These are phyloP conservation scores for Atrichornis clamosus DNA, from an alignment of 2,113 vertebrate species.

Conservation along the genomic window DNA sequence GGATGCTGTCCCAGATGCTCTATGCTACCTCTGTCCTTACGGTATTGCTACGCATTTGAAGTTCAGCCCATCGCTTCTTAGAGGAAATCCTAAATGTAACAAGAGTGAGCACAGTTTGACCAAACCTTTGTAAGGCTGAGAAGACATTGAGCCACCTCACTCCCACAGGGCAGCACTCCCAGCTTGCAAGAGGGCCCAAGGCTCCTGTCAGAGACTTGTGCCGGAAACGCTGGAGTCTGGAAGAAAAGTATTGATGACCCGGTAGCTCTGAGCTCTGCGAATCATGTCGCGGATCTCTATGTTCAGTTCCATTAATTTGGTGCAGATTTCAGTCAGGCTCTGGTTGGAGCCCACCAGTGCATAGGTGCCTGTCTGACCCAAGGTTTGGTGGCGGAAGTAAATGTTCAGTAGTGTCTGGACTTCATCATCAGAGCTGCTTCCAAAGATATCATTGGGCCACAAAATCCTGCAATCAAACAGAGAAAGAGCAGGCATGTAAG, in stretches of 20 bases:
- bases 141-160: slow-evolving; percentile 73
- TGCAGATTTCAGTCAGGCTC: slow-evolving; percentile 90
- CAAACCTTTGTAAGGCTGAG: slow-evolving; percentile 85
- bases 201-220: slow-evolving; percentile 91
- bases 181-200: slow-evolving; percentile 68
- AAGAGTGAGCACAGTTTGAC: slow-evolving; percentile 80
- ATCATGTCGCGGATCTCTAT: slow-evolving; percentile 94
- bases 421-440: slow-evolving; percentile 89
- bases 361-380: slow-evolving; percentile 93
- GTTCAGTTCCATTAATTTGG: slow-evolving; percentile 91
- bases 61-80: slow-evolving; percentile 75
- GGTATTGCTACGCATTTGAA: slow-evolving; percentile 83
- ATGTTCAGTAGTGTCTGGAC: slow-evolving; percentile 94
- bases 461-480: slow-evolving; percentile 76
- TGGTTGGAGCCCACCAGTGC: slow-evolving; percentile 94
- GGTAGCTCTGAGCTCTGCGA: slow-evolving; percentile 85
- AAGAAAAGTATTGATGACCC: slow-evolving; percentile 86
- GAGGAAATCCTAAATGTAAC: slow-evolving; percentile 79
- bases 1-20: slow-evolving; percentile 51
- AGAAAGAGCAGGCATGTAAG: background rate
- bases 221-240: slow-evolving; percentile 88
- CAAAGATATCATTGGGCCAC: slow-evolving; percentile 96
- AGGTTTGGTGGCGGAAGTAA: slow-evolving; percentile 94
- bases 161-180: slow-evolving; percentile 82
- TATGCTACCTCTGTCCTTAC: slow-evolving; percentile 70